Percentiles rank a stretch among this genome's conserved stretches.
Conservation (phyloP, 2,888 invertebrate species). For the Chaetogeoica ovagalla region DNA sequence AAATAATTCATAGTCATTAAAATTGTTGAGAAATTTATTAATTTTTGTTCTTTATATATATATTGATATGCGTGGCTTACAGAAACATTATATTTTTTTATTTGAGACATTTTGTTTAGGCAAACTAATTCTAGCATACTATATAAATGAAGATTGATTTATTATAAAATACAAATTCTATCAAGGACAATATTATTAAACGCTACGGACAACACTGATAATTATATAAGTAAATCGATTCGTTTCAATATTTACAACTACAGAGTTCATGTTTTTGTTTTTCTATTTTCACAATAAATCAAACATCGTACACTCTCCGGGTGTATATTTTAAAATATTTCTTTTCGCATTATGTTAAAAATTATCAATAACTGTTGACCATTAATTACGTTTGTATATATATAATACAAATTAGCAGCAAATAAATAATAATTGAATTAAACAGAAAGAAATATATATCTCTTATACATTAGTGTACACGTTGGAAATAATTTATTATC, state of each 20-base stretch:
- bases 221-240: slow-evolving; percentile 17
- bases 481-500: slow-evolving; percentile 35
- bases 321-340: slow-evolving; percentile 20
- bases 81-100: no score
- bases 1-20: no score
- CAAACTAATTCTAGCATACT: background rate
- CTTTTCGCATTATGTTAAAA: slow-evolving; percentile 4
- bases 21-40: no score
- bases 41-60: no score
- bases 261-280: background rate
- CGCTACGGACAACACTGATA: background rate
- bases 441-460: background rate
- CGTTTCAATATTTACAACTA: background rate
- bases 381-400: slow-evolving; percentile 1
- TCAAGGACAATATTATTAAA: background rate
- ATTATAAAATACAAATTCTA: background rate
- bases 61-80: no score
- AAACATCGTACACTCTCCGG: slow-evolving; percentile 4
- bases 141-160: background rate
- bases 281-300: slow-evolving; percentile 17
- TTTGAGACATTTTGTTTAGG: no score
- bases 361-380: background rate
- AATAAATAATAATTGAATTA: slow-evolving; percentile 7
- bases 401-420: background rate
- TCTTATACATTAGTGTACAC: slow-evolving; percentile 3